Conservation (phyloP, 2,888 invertebrate genomes). For the Himalopsyche anomala region DNA sequence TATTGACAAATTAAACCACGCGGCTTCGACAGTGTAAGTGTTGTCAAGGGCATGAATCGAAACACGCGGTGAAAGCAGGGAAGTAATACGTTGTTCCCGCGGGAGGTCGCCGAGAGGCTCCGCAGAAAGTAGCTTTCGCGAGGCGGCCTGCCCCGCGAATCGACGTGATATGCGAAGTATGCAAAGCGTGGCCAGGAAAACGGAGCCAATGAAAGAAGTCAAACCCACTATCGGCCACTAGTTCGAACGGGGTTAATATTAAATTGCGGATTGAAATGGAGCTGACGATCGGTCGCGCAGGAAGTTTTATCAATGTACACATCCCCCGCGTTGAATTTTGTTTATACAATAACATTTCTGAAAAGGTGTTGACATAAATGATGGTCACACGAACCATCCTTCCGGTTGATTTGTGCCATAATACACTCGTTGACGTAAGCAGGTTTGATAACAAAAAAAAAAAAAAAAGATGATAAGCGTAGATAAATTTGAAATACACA, state of each 20-base stretch:
- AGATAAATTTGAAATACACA: constrained; percentile 11
- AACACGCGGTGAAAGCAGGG: neutral
- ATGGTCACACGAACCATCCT: neutral
- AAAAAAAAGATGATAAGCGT: neutral
- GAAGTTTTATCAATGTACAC: neutral
- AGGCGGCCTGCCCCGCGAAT: neutral
- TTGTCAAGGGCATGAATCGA: too few species aligned
- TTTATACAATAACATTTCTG: neutral
- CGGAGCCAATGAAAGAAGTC: neutral
- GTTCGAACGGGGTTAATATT: neutral
- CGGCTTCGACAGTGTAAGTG: neutral
- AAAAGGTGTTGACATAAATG: neutral
- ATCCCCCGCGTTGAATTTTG: neutral
- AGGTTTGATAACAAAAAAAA: neutral
- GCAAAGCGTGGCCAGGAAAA: neutral
- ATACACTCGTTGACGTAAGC: neutral
- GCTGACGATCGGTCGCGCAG: neutral
- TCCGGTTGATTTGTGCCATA: neutral
- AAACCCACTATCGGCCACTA: neutral
- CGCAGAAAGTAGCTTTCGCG: constrained; percentile 17
- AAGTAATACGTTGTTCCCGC: neutral
- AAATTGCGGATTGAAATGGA: neutral
- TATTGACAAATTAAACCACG: constrained; percentile 16
- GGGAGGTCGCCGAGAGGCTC: neutral
- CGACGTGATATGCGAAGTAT: neutral